Percentiles rank a stretch among this genome's conserved stretches.
phyloP scores from a whole-genome alignment of 1,140 invertebrate species.

The Drosophila takahashii region DNA sequence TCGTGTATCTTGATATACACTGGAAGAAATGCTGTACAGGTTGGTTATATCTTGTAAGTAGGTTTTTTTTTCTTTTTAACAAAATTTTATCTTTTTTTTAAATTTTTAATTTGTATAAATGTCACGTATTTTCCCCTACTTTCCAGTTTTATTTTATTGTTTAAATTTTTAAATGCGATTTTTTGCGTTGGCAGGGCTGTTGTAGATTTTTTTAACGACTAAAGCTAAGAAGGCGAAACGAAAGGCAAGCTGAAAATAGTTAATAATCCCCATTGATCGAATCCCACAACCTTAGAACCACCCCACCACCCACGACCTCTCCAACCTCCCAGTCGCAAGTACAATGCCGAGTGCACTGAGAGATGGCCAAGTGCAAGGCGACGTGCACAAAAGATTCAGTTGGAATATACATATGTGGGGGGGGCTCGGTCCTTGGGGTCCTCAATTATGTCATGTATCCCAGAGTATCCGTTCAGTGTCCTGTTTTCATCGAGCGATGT shows the following conservation, averaged over 20 bases:
- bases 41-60: no score
- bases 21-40: no score
- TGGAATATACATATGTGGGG: slow-evolving; percentile 14
- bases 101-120: not conserved
- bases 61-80: not conserved
- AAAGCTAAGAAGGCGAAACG: slow-evolving; percentile 6
- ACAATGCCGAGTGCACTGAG: slow-evolving; percentile 37
- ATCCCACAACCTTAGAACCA: slow-evolving; percentile 9
- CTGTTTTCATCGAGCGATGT: not conserved
- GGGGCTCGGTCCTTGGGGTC: slow-evolving; percentile 11
- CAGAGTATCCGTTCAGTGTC: slow-evolving; percentile 11
- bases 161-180: not conserved
- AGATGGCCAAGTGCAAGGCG: not conserved
- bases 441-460: slow-evolving; percentile 33
- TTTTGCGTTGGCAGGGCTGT: not conserved
- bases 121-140: not conserved
- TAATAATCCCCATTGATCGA: slow-evolving; percentile 74
- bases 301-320: not conserved
- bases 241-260: slow-evolving; percentile 63
- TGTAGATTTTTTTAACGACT: not conserved
- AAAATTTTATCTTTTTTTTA: not conserved
- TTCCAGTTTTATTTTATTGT: not conserved
- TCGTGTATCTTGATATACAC: not conserved
- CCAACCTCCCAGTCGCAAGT: slow-evolving; percentile 1
- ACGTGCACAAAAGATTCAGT: slow-evolving; percentile 25